These are phyloP conservation scores for Ectobius pallidus DNA, from an alignment of 2,888 invertebrate species.

Conservation along the genomic window DNA sequence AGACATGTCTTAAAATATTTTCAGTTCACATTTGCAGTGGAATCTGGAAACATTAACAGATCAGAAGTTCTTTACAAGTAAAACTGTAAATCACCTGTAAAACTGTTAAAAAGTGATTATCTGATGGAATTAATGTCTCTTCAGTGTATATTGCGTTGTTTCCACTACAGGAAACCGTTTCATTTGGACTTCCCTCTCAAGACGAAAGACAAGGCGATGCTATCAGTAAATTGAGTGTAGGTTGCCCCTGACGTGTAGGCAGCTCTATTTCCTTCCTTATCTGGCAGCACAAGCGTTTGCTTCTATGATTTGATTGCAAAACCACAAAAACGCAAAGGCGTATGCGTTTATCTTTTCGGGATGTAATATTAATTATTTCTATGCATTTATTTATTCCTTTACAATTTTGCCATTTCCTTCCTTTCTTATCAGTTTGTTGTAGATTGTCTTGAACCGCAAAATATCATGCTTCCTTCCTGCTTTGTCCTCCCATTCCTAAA, in stretches of 20 bases:
- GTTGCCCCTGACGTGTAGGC: slow-evolving; percentile 18
- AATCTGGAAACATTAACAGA: too few species aligned
- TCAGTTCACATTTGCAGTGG: too few species aligned
- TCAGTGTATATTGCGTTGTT: too few species aligned
- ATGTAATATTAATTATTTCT: not conserved
- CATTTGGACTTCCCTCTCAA: slow-evolving; percentile 5
- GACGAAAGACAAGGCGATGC: not conserved
- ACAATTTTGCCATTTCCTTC: not conserved
- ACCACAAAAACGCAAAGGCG: not conserved
- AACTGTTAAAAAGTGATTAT: too few species aligned
- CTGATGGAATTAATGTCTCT: too few species aligned
- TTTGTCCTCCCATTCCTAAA: not conserved
- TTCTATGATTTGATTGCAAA: slow-evolving; percentile 3
- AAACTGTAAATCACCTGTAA: too few species aligned
- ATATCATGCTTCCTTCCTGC: not conserved
- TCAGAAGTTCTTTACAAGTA: too few species aligned
- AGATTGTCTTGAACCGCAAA: not conserved
- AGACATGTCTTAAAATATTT: too few species aligned
- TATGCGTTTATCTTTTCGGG: not conserved
- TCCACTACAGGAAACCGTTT: slow-evolving; percentile 5
- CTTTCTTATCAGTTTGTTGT: not conserved
- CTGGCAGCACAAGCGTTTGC: too few species aligned
- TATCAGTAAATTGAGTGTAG: slow-evolving; percentile 17
- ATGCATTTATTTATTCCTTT: not conserved
- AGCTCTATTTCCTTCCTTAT: slow-evolving; percentile 7